These are phyloP conservation scores for Morpho deidamia DNA, from an alignment of 2,888 invertebrate genomes.

Conservation along the genomic window DNA sequence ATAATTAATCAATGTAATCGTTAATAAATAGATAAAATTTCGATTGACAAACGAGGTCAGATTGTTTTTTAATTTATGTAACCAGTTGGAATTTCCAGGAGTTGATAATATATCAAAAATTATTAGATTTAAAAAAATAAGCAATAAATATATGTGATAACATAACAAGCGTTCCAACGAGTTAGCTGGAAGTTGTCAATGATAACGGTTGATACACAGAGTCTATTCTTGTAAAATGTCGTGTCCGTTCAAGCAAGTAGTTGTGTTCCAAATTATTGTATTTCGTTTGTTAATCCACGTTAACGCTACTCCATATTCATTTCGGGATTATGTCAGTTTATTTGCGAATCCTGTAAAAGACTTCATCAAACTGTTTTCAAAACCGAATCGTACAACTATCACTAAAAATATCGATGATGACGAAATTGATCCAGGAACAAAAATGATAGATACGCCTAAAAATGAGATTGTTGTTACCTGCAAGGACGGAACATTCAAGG, in stretches of 20 bases:
- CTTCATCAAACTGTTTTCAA: constrained; percentile 34
- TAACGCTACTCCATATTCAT: constrained; percentile 38
- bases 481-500: constrained; percentile 37
- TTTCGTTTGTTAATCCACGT: constrained; percentile 40
- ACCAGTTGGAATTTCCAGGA: neutral
- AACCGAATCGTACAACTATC: neutral
- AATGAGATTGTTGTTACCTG: constrained; percentile 39
- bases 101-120: neutral
- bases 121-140: constrained; percentile 1
- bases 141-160: constrained; percentile 13
- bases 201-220: constrained; percentile 43
- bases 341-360: constrained; percentile 61
- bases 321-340: constrained; percentile 44
- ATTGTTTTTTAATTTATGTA: too few species aligned
- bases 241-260: constrained; percentile 49
- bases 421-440: constrained; percentile 17
- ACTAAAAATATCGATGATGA: constrained; percentile 17
- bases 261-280: constrained; percentile 47
- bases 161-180: constrained; percentile 9
- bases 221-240: constrained; percentile 58
- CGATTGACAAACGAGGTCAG: too few species aligned
- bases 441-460: constrained; percentile 58
- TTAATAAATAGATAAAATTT: too few species aligned
- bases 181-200: constrained; percentile 20
- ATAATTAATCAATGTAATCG: too few species aligned